Base-by-base conservation (phyloP, 2,797 vertebrate genomes). In the Microhierax caerulescens region DNA sequence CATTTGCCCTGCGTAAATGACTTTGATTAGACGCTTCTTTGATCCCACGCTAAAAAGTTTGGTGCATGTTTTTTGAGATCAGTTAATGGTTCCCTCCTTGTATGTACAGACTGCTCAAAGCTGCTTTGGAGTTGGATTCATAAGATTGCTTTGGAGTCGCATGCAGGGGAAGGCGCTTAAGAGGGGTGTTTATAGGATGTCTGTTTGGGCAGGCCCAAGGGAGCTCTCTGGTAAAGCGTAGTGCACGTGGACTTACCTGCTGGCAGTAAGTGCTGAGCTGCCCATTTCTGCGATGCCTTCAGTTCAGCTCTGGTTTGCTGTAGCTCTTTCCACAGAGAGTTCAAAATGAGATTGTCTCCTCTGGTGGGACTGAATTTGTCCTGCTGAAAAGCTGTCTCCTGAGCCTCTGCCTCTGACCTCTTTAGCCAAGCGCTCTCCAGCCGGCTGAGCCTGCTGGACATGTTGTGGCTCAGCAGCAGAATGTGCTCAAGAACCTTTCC, bases 361-460 rank as follows among this genome's bases (percentile, higher is more conserved):
- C 88, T 91, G 86, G 32, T 56, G 63, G 23, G 94, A 24, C 91
- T 21, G 16, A 87, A 53, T 37, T 97, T 97, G 5, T 98, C 98
- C 95, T 98, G 98, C 63, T 30, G 91, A 48, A 90, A 81, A 37
- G 90, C 95, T 1, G 91, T 93, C 30, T 82, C 92, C 83, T 97
- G 95, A 80, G 69, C 87, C 59, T 98, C 98, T 0, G 36, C 53
- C 57, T 96, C 96, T 0, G 43, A 11, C 69, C 83, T 57, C 34
- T 61, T 93, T 74, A 97, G 86, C 96, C 98, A 98, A 36, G 94
- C 75, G 25, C 72, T 97, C 97, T 99, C 99, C 92, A 99, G 94
- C 81, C 93, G 97, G 45, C 97, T 43, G 2, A 99, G 98, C 70
- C 98, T 95, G 65, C 43, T 79, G 5, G 98, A 92, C 88, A 99